Base-by-base conservation (phyloP, 2,113 vertebrate genomes). In the Propithecus coquereli region DNA sequence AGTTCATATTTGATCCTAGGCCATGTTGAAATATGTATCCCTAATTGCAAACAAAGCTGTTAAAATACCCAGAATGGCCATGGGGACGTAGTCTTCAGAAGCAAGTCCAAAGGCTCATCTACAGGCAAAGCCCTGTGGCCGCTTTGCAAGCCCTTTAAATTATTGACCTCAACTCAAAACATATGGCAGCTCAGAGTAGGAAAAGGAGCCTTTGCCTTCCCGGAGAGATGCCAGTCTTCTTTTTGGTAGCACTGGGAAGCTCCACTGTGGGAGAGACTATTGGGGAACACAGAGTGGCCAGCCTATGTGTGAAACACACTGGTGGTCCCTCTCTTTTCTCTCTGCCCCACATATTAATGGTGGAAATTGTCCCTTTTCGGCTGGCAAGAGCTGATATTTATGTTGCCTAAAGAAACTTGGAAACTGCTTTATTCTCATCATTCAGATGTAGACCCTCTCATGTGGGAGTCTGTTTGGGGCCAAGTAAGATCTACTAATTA, bases 1-100 rank as follows among this genome's bases (percentile, higher is more conserved):
- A 98, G 97, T 96, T 98, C 90, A 94, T 98, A 98, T 98, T 98
- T 98, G 97, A 98, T 93, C 96, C 94, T 96, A 98, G 91, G 68
- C 96, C 30, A 2, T 94, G 43, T 84, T 91, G 96, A 96, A 97
- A 94, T 97, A 96, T 87, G 91, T 98, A 97, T 96, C 95, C 40
- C 59, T 96, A 91, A 90, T 87, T 95, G 59, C 83, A 94, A 94
- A 91, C 80, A 93, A 97, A 97, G 90, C 87, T 94, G 73, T 82
- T 93, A 95, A 95, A 93, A 81, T 81, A 52, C 27, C 47, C 85
- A 91, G 68, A 95, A 81, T 90, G 87, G 71, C 80, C 59, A 70
- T 50, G 6, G 52, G 65, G 17, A 63, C 63, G 13, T n/a, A 43
- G 71, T 88, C 80, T 87, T 95, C 92, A 96, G 97, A 97, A 94